Conservation (phyloP, 2,797 vertebrate species). For the Ibycter americanus region DNA sequence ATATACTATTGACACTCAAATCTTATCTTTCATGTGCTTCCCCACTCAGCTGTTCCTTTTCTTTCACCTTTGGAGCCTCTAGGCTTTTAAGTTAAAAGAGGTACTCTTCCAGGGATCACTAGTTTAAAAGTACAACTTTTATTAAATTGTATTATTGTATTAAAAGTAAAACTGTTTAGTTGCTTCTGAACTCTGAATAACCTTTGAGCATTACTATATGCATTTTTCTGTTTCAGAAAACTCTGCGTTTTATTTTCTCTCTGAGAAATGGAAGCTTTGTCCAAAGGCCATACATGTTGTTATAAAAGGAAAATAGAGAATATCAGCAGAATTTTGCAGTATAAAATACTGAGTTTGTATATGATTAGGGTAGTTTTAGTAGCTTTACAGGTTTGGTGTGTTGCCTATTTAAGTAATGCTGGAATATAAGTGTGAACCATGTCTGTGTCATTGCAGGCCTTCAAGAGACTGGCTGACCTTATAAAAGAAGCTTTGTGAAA, state of each 20-base stretch:
- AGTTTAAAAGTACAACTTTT: background rate
- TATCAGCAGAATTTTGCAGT: background rate
- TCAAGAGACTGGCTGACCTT: constrained; percentile 85
- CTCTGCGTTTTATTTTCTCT: background rate
- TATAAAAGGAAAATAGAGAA: background rate
- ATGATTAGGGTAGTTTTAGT: background rate
- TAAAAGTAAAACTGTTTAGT: background rate
- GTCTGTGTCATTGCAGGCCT: constrained; percentile 81
- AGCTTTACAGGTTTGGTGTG: background rate
- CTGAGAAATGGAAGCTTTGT: background rate
- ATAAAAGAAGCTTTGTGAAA: constrained; percentile 85
- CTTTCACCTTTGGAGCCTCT: background rate
- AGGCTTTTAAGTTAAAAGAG: background rate
- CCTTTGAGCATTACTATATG: background rate
- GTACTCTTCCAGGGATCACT: background rate
- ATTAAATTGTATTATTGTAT: background rate
- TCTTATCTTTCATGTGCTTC: background rate
- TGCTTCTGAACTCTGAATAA: background rate
- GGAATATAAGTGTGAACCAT: background rate
- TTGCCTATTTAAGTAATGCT: background rate
- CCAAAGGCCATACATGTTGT: background rate
- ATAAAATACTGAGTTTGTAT: background rate
- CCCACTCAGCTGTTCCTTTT: background rate
- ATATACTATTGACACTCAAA: background rate
- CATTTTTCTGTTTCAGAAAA: background rate